Conservation (phyloP, 2,888 invertebrate species). For the Perizoma flavofasciatum region DNA sequence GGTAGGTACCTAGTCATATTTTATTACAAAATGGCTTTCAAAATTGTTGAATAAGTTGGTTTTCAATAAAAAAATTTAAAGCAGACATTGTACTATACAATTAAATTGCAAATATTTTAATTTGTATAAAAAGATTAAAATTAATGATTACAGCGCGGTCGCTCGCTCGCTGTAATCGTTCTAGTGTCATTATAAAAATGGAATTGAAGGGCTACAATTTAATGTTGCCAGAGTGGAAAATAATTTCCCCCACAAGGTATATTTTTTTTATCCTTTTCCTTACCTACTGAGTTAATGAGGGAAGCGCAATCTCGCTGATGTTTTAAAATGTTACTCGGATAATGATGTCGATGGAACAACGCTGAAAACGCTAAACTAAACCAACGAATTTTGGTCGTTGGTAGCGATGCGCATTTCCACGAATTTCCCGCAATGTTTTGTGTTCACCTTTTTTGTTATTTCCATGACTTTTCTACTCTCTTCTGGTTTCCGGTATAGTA, state of each 20-base stretch:
- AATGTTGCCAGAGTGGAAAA: conserved; percentile 61
- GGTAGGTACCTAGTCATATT: no score
- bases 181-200: conserved; percentile 68
- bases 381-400: conserved; percentile 6
- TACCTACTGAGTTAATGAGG: conserved; percentile 27
- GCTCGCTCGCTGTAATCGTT: conserved; percentile 38
- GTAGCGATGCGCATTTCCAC: neutral
- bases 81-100: no score
- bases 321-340: conserved; percentile 20
- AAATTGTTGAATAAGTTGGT: no score
- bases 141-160: neutral
- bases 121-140: no score
- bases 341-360: conserved; percentile 15
- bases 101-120: no score
- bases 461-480: no score
- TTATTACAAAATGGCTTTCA: no score
- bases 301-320: conserved; percentile 28
- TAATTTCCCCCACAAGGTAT: conserved; percentile 45
- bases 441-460: no score
- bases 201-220: conserved; percentile 50
- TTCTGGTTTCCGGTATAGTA: no score
- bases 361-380: neutral
- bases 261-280: conserved; percentile 49
- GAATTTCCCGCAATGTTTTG: neutral
- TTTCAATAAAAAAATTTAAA: no score